These are phyloP conservation scores for Poeciliopsis gracilis DNA, from an alignment of 2,797 vertebrate species.

Conservation along the genomic window DNA sequence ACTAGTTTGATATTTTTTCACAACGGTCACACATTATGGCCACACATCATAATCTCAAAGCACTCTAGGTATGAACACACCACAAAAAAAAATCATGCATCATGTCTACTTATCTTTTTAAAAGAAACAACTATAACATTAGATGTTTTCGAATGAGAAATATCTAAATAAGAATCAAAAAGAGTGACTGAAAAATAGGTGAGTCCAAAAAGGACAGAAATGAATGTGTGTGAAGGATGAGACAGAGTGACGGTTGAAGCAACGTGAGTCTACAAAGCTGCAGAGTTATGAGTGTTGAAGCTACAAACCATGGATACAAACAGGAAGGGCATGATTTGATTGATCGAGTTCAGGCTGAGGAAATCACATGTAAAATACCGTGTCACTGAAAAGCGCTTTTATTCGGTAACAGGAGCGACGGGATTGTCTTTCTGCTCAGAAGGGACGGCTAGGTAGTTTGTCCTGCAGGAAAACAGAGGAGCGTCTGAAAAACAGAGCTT, in stretches of 20 bases:
- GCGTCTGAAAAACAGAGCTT: slow-evolving; percentile 55
- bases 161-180: not conserved
- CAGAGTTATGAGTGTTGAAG: slow-evolving; percentile 29
- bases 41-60: not conserved
- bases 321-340: slow-evolving; percentile 28
- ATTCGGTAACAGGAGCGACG: slow-evolving; percentile 88
- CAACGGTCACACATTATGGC: not conserved
- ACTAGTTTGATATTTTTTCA: not conserved
- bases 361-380: slow-evolving; percentile 78
- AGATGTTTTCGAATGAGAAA: not conserved
- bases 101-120: not conserved
- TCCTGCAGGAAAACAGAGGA: slow-evolving; percentile 80
- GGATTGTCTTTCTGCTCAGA: slow-evolving; percentile 94
- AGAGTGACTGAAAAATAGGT: slow-evolving; percentile 23
- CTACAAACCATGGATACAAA: slow-evolving; percentile 48
- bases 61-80: not conserved
- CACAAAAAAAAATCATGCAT: slow-evolving; percentile 6
- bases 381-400: slow-evolving; percentile 80
- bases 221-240: slow-evolving; percentile 22
- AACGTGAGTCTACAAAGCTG: slow-evolving; percentile 33
- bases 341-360: slow-evolving; percentile 30
- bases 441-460: slow-evolving; percentile 94
- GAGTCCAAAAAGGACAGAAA: slow-evolving; percentile 40
- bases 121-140: not conserved
- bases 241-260: slow-evolving; percentile 31